Base-by-base conservation (phyloP, 1,140 invertebrate genomes). In the Meteorus sp. region DNA sequence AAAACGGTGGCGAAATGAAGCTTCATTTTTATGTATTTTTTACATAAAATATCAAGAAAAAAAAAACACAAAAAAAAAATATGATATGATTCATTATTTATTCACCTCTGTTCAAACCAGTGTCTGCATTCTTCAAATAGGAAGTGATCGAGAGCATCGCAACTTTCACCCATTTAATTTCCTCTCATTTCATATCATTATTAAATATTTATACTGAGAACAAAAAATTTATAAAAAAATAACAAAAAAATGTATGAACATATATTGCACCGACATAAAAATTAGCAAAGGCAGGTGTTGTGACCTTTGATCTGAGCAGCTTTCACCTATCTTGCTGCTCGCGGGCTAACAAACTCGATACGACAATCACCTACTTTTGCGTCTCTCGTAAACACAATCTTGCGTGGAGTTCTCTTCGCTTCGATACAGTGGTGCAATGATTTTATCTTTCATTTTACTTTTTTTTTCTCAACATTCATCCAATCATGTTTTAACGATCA, bases 1-100 rank as follows among this genome's bases (percentile, higher is more conserved):
- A 80, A 79, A 78, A 80, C 77, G 77, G 78, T 79, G 77, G 78
- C 76, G 76, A 79, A 80, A 80, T 79, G 79, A 80, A 80, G 76
- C 76, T 79, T 80, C n/a, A n/a, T 78, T 72, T 78, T 78, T 80
- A 78, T 80, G 76, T 80, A 77, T 70, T 70, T n/a, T 78, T 78
- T 78, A 78, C 76, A 78, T 78, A 78, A 78, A 78, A 68, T 27
- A 53, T 15, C 39, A 57, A 39, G n/a, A n/a, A n/a, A n/a, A n/a
- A n/a, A n/a, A n/a, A n/a, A n/a, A n/a, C n/a, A n/a, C n/a, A n/a
- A n/a, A n/a, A n/a, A n/a, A n/a, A n/a, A n/a, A n/a, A n/a, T n/a
- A n/a, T n/a, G n/a, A n/a, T n/a, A n/a, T n/a, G n/a, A n/a, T n/a
- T n/a, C n/a, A n/a, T n/a, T n/a, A n/a, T n/a, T n/a, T n/a, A n/a